Base-by-base conservation (phyloP, 1,140 invertebrate genomes). In the Callitettix versicolor region DNA sequence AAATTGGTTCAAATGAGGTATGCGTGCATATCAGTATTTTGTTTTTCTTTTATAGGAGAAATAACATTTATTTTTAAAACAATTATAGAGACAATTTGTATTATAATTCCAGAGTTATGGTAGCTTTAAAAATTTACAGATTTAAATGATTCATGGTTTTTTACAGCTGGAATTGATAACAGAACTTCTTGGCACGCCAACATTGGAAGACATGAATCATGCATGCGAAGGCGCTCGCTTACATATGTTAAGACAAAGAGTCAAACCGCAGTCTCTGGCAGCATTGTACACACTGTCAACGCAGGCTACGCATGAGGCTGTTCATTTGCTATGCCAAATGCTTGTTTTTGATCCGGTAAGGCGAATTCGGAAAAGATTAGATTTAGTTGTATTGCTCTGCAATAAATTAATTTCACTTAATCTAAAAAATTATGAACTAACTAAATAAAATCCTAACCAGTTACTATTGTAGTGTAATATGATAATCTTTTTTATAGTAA, bases 251-350 rank as follows among this genome's bases (percentile, higher is more conserved):
- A 80, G 91, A 20, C 80, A 88, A 58, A 85, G 90, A 36, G 86
- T 84, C 33, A 94, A 96, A 71, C 85, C 86, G 57, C 85, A 90
- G 33, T 88, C 91, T 44, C 77, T 97, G 49, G 85, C 88, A 53
- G 86, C 91, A 30, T 79, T 98, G 46, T 97, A 97, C 73, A 90
- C 87, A 44, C 79, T 97, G 20, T 90, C 88, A 53, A 84, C 81
- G 62, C 90, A 96, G 69, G 92, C 92, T 58, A 96, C 91, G 47
- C 93, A 94, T 65, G 95, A 98, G 76, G 95, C 95, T 52, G 91
- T 98, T 52, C 94, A 98, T 77, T 78, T 99, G 62, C 78, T 96
- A n/a, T 92, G 88, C 68, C 90, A 95, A 76, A 96, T 98, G 93
- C 80, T 99, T 40, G 88, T 94, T 50, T 97, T 98, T 73, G 92